Percentiles rank a stretch among this genome's conserved stretches.
Evolutionary conservation across 1,140 invertebrate species (phyloP).

Genomic region (Drosophila pseudoobscura): DNA sequence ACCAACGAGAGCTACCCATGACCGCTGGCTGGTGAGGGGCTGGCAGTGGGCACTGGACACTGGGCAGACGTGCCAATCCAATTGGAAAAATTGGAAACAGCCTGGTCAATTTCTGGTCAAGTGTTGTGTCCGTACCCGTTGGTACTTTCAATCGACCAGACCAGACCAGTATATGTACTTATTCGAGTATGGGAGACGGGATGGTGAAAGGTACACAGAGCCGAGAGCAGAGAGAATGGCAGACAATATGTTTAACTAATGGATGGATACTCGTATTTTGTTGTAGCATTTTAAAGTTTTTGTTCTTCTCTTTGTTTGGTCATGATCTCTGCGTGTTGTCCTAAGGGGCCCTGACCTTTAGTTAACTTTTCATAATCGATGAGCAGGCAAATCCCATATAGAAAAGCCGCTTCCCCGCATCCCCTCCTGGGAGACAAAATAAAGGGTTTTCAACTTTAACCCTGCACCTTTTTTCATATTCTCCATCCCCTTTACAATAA

Average conservation of each 20-base stretch:
- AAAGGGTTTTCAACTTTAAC: constrained; percentile 75
- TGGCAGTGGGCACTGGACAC: background rate
- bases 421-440: constrained; percentile 33
- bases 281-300: constrained; percentile 17
- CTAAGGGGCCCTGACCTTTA: constrained; percentile 56
- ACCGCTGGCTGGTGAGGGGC: background rate
- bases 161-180: background rate
- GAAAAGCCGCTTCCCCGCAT: constrained; percentile 1
- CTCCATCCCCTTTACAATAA: constrained; percentile 42
- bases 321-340: constrained; percentile 14
- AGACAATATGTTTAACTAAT: constrained; percentile 17
- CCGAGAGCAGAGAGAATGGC: too few species aligned
- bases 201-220: background rate
- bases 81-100: constrained; percentile 52
- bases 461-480: constrained; percentile 62
- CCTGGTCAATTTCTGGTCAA: constrained; percentile 28
- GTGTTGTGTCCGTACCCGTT: background rate
- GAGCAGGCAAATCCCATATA: constrained; percentile 55
- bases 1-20: too few species aligned
- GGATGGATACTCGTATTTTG: constrained; percentile 18
- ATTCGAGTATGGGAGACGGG: too few species aligned
- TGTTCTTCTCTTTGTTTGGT: constrained; percentile 11
- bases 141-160: background rate
- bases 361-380: constrained; percentile 76
- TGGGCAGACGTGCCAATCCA: constrained; percentile 25